Base-by-base conservation (phyloP, 2,113 vertebrate genomes). In the Epinephelus cyanopodus region DNA sequence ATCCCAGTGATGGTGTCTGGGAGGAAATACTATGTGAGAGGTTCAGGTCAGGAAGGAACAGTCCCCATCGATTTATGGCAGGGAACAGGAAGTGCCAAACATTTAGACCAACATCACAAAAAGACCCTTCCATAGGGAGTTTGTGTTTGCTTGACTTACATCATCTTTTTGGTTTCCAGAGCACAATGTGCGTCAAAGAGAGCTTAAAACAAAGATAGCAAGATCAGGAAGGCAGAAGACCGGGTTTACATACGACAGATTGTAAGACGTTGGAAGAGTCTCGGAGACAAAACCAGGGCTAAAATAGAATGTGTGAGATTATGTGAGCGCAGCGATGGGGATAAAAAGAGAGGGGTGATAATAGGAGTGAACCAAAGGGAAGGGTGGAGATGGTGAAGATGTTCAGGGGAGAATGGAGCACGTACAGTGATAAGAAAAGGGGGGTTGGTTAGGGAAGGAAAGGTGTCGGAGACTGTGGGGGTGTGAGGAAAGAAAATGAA, bases 401-500 rank as follows among this genome's bases (percentile, higher is more conserved):
- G 58, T 67, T 63, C 18, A 0, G 17, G 9, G 15, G 25, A 7
- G 58, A 74, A 79, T 50, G 62, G 69, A 56, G 37, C 17, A 71
- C 52, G 48, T 2, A 83, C 29, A 69, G 29, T 13, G 39, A 42
- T n/a, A 45, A 6, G 19, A 58, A 58, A 23, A 19, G 2, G 10
- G 10, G 64, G 33, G n/a, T 0, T n/a, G 64, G 15, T 14, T 21
- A 5, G 65, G 18, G 74, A 66, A n/a, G 29, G 48, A n/a, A 78
- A 73, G 48, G 83, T 79, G 78, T 80, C 15, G 29, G 60, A 76
- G 65, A 25, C 13, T 21, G 52, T 4, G 29, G 56, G 37, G 54
- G 75, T 62, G 69, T 81, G 87, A 64, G 80, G 68, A 81, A 21
- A 83, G 60, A 71, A 75, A 80, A 78, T 57, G 54, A 79, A 74